Conservation (phyloP, 1,140 invertebrate genomes). For the Sarcophaga bullata region DNA sequence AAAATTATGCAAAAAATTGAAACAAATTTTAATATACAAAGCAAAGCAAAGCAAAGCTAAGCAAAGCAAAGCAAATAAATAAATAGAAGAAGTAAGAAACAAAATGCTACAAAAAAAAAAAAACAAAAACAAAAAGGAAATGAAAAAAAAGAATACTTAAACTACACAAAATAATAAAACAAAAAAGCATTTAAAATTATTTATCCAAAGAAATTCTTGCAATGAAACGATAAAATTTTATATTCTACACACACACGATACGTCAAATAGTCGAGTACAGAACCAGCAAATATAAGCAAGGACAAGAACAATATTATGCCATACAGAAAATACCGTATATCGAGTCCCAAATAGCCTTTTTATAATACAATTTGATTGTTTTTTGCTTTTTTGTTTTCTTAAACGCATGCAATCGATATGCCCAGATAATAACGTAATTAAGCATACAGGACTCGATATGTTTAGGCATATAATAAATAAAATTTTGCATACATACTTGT, state of each 20-base stretch:
- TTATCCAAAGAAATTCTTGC: background rate
- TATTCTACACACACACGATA: conserved; percentile 12
- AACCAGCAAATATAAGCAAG: too few species aligned
- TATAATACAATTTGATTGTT: background rate
- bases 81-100: background rate
- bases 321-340: too few species aligned
- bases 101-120: conserved; percentile 1
- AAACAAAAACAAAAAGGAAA: conserved; percentile 9
- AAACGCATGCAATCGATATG: background rate
- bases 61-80: background rate
- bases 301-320: too few species aligned
- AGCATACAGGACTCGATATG: too few species aligned
- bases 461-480: too few species aligned
- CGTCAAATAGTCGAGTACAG: too few species aligned
- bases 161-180: conserved; percentile 6
- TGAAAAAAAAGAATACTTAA: background rate
- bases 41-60: background rate
- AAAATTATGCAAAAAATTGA: background rate
- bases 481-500: too few species aligned
- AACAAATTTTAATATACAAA: conserved; percentile 19
- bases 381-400: background rate
- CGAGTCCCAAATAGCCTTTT: too few species aligned
- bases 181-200: conserved; percentile 29
- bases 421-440: too few species aligned
- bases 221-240: conserved; percentile 19